These are phyloP conservation scores for Drosophila gaucha DNA, from an alignment of 2,888 invertebrate genomes.

Conservation along the genomic window DNA sequence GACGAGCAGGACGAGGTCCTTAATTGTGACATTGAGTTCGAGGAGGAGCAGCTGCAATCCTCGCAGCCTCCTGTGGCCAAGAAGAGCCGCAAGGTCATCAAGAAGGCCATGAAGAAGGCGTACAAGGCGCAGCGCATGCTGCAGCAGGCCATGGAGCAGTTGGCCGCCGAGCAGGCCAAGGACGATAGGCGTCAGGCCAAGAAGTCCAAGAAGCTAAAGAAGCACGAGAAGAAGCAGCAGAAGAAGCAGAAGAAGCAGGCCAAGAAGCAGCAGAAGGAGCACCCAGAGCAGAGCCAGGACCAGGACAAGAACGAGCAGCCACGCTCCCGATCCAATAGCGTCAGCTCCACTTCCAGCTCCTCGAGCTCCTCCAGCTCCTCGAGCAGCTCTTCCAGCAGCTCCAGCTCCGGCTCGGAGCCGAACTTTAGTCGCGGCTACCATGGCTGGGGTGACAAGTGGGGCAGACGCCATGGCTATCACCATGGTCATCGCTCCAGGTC, in stretches of 20 bases:
- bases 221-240: constrained; percentile 52
- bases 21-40: constrained; percentile 42
- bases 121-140: constrained; percentile 62
- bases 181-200: background rate
- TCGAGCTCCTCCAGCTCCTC: constrained; percentile 57
- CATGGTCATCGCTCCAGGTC: constrained; percentile 39
- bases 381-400: constrained; percentile 45
- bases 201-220: constrained; percentile 29
- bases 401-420: constrained; percentile 29
- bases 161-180: constrained; percentile 38
- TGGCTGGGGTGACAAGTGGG: constrained; percentile 35
- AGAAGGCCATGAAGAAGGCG: constrained; percentile 66
- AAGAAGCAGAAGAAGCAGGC: constrained; percentile 35
- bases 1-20: constrained; percentile 42
- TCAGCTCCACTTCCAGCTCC: constrained; percentile 54
- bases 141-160: constrained; percentile 46
- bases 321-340: constrained; percentile 54
- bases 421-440: constrained; percentile 15
- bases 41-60: constrained; percentile 29
- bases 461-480: constrained; percentile 35
- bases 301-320: background rate
- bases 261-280: constrained; percentile 38
- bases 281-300: background rate
- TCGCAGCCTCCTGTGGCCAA: constrained; percentile 2
- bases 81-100: constrained; percentile 16